These are phyloP conservation scores for Lordiphosa andalusiaca DNA, from an alignment of 2,888 invertebrate genomes.

Conservation along the genomic window DNA sequence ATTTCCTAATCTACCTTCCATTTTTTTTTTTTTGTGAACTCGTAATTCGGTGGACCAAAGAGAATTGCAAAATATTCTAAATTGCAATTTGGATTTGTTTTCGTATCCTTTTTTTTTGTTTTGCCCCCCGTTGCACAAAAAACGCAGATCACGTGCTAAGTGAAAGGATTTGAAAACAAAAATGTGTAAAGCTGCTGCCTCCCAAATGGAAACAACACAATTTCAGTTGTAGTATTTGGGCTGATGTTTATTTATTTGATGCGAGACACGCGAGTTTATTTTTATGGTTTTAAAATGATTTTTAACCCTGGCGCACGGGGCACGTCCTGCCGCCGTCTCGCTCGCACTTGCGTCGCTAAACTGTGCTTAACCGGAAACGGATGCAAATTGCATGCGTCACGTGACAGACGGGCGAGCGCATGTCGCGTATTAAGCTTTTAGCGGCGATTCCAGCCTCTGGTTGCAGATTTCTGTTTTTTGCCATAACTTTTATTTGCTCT, in stretches of 20 bases:
- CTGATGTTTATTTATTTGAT: conserved; percentile 61
- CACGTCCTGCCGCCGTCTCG: conserved; percentile 11
- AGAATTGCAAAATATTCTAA: conserved; percentile 71
- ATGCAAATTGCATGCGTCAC: conserved; percentile 79
- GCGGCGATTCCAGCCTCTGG: conserved; percentile 39
- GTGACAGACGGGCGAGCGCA: conserved; percentile 62
- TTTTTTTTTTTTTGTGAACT: no score
- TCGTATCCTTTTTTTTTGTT: conserved; percentile 11
- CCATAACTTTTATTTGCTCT: conserved; percentile 57
- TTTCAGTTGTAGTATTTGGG: conserved; percentile 17
- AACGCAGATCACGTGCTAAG: conserved; percentile 47
- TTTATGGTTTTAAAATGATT: conserved; percentile 77
- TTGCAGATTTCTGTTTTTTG: conserved; percentile 12
- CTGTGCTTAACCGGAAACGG: conserved; percentile 75
- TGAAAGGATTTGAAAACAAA: conserved; percentile 66
- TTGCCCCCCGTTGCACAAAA: not conserved
- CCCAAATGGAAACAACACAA: conserved; percentile 7
- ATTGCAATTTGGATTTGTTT: conserved; percentile 59
- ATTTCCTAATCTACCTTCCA: no score
- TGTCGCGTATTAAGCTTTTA: conserved; percentile 66
- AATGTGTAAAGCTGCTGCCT: conserved; percentile 67
- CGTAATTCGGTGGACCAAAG: conserved; percentile 42
- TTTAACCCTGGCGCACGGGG: conserved; percentile 51
- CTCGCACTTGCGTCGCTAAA: conserved; percentile 2
- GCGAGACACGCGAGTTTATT: conserved; percentile 69